A percentile compares a stretch with the other conserved stretches of the same genome.
phyloP scores from a whole-genome alignment of 2,797 vertebrate species.

The Chaunax sp. region DNA sequence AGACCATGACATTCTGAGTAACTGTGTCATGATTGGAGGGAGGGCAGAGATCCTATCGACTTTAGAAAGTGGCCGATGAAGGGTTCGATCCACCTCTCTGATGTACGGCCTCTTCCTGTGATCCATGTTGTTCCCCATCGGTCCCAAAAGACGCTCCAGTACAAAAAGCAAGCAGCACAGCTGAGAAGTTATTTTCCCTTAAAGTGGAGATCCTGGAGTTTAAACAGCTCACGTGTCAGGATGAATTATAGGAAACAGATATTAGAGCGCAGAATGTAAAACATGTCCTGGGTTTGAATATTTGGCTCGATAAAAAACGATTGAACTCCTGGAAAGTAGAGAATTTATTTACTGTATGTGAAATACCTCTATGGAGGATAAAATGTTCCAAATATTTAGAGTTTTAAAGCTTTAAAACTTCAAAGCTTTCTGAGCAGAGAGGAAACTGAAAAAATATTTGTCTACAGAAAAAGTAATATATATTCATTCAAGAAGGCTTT shows the following conservation, averaged over 20 bases:
- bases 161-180: background rate
- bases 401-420: too few relatives aligned
- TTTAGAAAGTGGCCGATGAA: background rate
- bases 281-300: background rate
- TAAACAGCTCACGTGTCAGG: background rate
- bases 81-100: background rate
- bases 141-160: background rate
- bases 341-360: too few relatives aligned
- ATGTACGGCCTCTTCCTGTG: background rate
- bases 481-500: too few relatives aligned
- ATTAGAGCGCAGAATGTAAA: too few relatives aligned
- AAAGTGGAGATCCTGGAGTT: background rate
- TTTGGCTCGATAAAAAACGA: background rate
- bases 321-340: background rate
- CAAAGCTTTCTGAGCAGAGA: too few relatives aligned
- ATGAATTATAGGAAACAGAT: background rate
- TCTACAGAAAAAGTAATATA: too few relatives aligned
- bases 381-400: too few relatives aligned
- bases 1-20: too few relatives aligned
- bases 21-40: background rate
- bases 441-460: too few relatives aligned
- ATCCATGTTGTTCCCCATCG: too few relatives aligned
- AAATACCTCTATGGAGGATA: too few relatives aligned
- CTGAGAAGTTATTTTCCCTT: background rate
- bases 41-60: background rate